Percentiles rank a stretch among this genome's conserved stretches.
Evolutionary conservation across 1,140 invertebrate genomes (phyloP).

Genomic region (Penaeus chinensis): DNA sequence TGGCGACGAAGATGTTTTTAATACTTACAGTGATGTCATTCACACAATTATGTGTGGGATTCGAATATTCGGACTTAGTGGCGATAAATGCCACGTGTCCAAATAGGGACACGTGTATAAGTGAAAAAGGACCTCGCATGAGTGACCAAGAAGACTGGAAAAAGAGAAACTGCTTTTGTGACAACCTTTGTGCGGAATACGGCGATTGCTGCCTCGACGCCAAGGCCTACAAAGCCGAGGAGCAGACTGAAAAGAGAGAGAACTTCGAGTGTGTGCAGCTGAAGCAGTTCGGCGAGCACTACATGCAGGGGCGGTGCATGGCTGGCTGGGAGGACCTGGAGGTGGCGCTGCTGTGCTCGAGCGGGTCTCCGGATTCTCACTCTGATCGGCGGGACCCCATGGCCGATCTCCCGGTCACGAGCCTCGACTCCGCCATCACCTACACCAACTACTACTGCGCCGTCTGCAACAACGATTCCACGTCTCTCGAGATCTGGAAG

Average conservation of each 20-base stretch:
- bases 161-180: slow-evolving; percentile 71
- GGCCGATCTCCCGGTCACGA: slow-evolving; percentile 69
- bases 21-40: neutral
- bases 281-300: slow-evolving; percentile 69
- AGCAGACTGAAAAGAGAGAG: slow-evolving; percentile 65
- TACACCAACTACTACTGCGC: slow-evolving; percentile 74
- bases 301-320: slow-evolving; percentile 70
- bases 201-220: slow-evolving; percentile 73
- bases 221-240: slow-evolving; percentile 64
- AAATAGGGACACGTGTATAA: slow-evolving; percentile 52
- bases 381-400: slow-evolving; percentile 68
- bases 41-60: neutral
- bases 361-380: slow-evolving; percentile 41
- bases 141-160: slow-evolving; percentile 66
- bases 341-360: slow-evolving; percentile 65
- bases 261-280: slow-evolving; percentile 68
- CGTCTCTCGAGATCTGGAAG: slow-evolving; percentile 68
- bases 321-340: slow-evolving; percentile 66
- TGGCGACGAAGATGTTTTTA: neutral
- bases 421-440: slow-evolving; percentile 68
- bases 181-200: slow-evolving; percentile 69
- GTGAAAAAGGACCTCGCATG: slow-evolving; percentile 49
- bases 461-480: slow-evolving; percentile 70
- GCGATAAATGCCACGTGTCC: slow-evolving; percentile 51
- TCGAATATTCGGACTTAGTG: slow-evolving; percentile 53